Evolutionary conservation across 64 coral and sea anemone species (phyloP).

Genomic region (Porites lutea): DNA sequence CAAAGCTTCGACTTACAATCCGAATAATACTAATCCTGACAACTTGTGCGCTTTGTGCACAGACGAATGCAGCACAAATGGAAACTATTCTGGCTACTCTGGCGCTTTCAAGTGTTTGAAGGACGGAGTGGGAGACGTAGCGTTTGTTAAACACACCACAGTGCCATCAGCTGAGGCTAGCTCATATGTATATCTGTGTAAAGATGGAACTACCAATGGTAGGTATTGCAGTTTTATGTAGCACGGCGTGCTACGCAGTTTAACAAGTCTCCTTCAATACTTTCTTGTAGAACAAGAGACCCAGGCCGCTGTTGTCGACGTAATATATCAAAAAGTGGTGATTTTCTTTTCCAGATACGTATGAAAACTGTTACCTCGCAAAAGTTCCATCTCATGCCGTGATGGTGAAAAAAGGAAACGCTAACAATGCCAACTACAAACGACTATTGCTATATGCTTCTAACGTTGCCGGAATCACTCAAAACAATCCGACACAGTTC

Average conservation of each 20-base stretch:
- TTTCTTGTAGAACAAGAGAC: too few relatives aligned
- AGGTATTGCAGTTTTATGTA: not conserved
- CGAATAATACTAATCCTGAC: not conserved
- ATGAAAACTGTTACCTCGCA: not conserved
- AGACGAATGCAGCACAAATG: not conserved
- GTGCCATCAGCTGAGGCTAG: not conserved
- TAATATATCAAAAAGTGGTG: not conserved
- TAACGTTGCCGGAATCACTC: not conserved
- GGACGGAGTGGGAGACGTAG: constrained; percentile 33
- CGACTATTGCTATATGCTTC: not conserved
- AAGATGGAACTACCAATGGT: constrained; percentile 16
- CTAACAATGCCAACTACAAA: not conserved
- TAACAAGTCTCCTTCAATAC: too few relatives aligned
- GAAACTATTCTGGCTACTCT: constrained; percentile 16
- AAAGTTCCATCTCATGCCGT: not conserved
- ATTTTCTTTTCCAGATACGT: not conserved
- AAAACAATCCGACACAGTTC: not conserved
- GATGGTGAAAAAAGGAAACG: not conserved
- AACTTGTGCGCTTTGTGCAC: constrained; percentile 63
- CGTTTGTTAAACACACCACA: constrained; percentile 63
- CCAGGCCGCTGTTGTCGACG: too few relatives aligned
- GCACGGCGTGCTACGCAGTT: too few relatives aligned
- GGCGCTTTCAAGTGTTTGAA: constrained; percentile 71
- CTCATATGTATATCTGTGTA: constrained; percentile 60
- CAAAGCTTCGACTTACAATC: not conserved